Percentiles rank a stretch among this genome's conserved stretches.
Conservation (phyloP, 2,888 invertebrate species). For the Latrodectus elegans region DNA sequence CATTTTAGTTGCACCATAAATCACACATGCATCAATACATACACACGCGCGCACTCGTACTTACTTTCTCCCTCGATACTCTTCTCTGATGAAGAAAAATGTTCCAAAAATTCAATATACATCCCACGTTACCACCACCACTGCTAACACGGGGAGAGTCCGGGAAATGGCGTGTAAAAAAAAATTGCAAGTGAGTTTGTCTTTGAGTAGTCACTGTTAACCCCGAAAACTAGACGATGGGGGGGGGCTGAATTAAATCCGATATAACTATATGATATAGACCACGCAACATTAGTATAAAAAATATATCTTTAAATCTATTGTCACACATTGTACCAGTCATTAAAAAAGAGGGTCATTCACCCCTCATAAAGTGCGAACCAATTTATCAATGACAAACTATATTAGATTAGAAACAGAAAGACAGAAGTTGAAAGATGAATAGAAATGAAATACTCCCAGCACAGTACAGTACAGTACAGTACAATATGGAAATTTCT, state of each 20-base stretch:
- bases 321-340: conserved; percentile 13
- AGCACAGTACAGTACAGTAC: neutral
- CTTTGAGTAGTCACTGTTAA: conserved; percentile 3
- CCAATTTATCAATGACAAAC: conserved; percentile 52
- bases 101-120: conserved; percentile 65
- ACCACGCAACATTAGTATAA: neutral
- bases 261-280: conserved; percentile 12
- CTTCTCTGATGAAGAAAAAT: conserved; percentile 67
- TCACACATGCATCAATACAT: conserved; percentile 46
- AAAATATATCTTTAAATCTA: conserved; percentile 27
- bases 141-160: conserved; percentile 3
- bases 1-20: conserved; percentile 54
- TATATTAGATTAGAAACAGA: conserved; percentile 42
- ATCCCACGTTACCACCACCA: conserved; percentile 40
- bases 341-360: conserved; percentile 49
- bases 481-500: neutral
- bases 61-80: conserved; percentile 59
- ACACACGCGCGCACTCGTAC: conserved; percentile 49
- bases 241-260: conserved; percentile 3
- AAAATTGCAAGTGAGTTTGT: conserved; percentile 8
- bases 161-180: conserved; percentile 22
- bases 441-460: neutral
- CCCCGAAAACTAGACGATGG: neutral
- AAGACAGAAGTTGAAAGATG: no score
- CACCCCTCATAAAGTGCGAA: conserved; percentile 31